These are phyloP conservation scores for Scaptomyza polygonia DNA, from an alignment of 2,888 invertebrate genomes.

Conservation along the genomic window DNA sequence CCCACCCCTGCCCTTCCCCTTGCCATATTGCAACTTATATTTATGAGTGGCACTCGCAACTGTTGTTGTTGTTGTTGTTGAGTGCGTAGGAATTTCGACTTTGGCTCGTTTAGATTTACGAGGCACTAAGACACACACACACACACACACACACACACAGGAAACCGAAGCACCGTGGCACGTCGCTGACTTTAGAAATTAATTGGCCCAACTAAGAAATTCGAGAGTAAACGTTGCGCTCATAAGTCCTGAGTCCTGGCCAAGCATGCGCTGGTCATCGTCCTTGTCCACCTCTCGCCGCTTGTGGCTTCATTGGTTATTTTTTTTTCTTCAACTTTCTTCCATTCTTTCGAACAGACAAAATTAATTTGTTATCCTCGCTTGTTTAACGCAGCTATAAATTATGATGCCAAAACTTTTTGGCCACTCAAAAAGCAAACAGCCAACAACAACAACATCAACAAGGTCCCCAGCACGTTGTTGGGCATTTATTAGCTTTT, in stretches of 20 bases:
- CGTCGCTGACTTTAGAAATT: conserved; percentile 80
- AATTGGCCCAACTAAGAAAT: conserved; percentile 80
- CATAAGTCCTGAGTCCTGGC: conserved; percentile 70
- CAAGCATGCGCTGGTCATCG: conserved; percentile 16
- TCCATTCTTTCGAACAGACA: conserved; percentile 60
- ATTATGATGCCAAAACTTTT: conserved; percentile 79
- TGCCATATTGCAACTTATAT: conserved; percentile 66
- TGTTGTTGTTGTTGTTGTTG: conserved; percentile 23
- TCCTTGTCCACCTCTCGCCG: conserved; percentile 19
- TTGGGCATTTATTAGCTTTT: conserved; percentile 77
- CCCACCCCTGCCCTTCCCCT: background rate
- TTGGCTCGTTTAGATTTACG: conserved; percentile 80
- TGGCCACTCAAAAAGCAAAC: conserved; percentile 75
- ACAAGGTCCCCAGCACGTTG: conserved; percentile 61
- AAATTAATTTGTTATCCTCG: conserved; percentile 82
- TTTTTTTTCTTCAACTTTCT: conserved; percentile 4
- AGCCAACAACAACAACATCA: conserved; percentile 32
- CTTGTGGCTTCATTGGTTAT: conserved; percentile 42
- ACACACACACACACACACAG: conserved; percentile 17
- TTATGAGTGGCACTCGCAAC: conserved; percentile 72
- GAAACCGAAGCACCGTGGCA: conserved; percentile 60
- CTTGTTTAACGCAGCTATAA: conserved; percentile 80
- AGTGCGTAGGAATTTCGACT: conserved; percentile 77
- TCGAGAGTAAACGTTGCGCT: conserved; percentile 75
- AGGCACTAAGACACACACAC: conserved; percentile 53